Conservation (phyloP, 1,140 invertebrate genomes). For the Varroa destructor region DNA sequence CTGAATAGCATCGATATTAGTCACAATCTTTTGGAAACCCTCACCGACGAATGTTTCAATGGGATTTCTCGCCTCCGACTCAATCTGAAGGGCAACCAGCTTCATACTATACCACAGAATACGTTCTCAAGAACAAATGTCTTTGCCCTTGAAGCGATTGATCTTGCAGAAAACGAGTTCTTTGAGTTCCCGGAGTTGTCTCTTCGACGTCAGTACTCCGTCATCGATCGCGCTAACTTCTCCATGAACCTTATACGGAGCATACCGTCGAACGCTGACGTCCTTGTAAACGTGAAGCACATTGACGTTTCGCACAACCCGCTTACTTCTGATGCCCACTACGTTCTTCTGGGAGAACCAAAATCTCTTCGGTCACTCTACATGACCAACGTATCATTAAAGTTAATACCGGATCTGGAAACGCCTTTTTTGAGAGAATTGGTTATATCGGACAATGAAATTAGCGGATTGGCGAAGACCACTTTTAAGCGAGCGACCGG, state of each 20-base stretch:
- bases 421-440: slow-evolving; percentile 67
- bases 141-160: slow-evolving; percentile 64
- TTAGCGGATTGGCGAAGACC: slow-evolving; percentile 50
- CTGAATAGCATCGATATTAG: slow-evolving; percentile 63
- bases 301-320: slow-evolving; percentile 75
- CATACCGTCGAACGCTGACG: slow-evolving; percentile 64
- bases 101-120: slow-evolving; percentile 60
- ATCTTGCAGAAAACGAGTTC: slow-evolving; percentile 61
- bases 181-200: slow-evolving; percentile 59
- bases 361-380: slow-evolving; percentile 69
- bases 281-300: slow-evolving; percentile 71
- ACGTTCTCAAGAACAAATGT: slow-evolving; percentile 65
- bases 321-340: slow-evolving; percentile 55
- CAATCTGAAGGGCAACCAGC: slow-evolving; percentile 57
- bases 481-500: slow-evolving; percentile 60
- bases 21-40: slow-evolving; percentile 55
- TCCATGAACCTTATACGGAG: slow-evolving; percentile 60
- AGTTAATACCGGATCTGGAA: slow-evolving; percentile 49
- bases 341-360: slow-evolving; percentile 64
- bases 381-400: slow-evolving; percentile 61
- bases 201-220: slow-evolving; percentile 65
- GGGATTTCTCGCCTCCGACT: slow-evolving; percentile 62
- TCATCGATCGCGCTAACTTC: slow-evolving; percentile 60
- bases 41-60: slow-evolving; percentile 66
- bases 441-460: slow-evolving; percentile 65